Evolutionary conservation across 92 coral and sea anemone genomes (phyloP), one percentile per base, ranked within the genome.

Genomic region (Zoanthus sansibaricus): DNA sequence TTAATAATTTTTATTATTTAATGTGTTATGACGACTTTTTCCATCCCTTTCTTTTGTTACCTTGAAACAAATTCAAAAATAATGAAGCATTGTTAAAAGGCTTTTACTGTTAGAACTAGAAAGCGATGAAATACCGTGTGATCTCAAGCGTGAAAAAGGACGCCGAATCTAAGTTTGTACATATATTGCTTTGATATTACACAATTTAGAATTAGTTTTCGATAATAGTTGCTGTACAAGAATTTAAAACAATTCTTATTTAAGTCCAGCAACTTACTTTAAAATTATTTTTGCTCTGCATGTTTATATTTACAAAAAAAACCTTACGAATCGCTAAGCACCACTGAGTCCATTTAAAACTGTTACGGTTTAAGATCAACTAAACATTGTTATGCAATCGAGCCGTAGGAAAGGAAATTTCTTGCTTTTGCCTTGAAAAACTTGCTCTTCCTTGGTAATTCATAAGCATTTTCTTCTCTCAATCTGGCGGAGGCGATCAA

Each of bases 101-200:
- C 5, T 31, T 17, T 16, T 18, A 25, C 25, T 25, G 25, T 25
- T 25, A 25, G 25, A 25, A 25, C 25, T 25, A 3, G 37, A 61
- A 21, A 46, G 85, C 47, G 59, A 25, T 61, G 76, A 77, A 83
- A 32, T 78, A 75, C 68, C 33, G 87, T 76, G 91, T 76, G 86
- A 93, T 83, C 56, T 89, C 89, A 91, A 82, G 76, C 96, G 71
- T 93, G 88, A 87, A 93, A 93, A 93, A 79, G 46, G 96, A 93
- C 96, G 96, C 96, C 52, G 76, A 18, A 10, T 55, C 67, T 30
- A 25, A 20, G 52, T 76, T 76, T 55, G 76, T 78, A 31, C 68
- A 37, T 37, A 83, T 37, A 54, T 45, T 20, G 16, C 3, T 15
- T 32, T 48, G 67, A 52, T 6, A 52, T 76, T 80, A 49, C 85